Evolutionary conservation across 2,888 invertebrate genomes (phyloP).

Genomic region (Cancer borealis): DNA sequence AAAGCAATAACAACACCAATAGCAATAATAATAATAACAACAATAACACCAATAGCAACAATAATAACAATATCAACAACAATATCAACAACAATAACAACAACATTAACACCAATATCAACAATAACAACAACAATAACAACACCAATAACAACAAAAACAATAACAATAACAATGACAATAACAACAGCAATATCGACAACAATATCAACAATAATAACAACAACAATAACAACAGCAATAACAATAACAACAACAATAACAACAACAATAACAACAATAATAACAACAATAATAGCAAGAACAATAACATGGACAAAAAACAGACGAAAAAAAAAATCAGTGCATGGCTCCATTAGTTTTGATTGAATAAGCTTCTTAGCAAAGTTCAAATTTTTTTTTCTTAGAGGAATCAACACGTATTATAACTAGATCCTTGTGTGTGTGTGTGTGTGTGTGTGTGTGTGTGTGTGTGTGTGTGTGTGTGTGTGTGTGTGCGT

Average conservation of each 20-base stretch:
- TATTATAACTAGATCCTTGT: background rate
- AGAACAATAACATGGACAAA: background rate
- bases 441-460: slow-evolving; percentile 11
- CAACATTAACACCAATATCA: too few relatives aligned
- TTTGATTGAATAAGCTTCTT: slow-evolving; percentile 24
- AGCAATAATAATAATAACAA: too few relatives aligned
- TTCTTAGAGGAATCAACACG: background rate
- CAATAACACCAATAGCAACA: too few relatives aligned
- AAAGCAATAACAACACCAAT: too few relatives aligned
- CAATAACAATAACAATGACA: background rate
- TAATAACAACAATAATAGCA: background rate
- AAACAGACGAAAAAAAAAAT: background rate
- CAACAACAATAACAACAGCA: background rate
- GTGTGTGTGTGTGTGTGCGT: background rate
- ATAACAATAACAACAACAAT: background rate
- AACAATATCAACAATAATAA: too few relatives aligned
- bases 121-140: too few relatives aligned
- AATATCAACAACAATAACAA: background rate
- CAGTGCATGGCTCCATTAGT: background rate
- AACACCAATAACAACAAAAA: too few relatives aligned
- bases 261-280: background rate
- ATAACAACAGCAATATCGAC: too few relatives aligned
- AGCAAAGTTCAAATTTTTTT: background rate
- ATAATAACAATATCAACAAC: too few relatives aligned
- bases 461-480: slow-evolving; percentile 20